Evolutionary conservation across 2,888 invertebrate species (phyloP), one percentile per base, ranked within the genome.

Genomic region (Lomographa bimaculata): DNA sequence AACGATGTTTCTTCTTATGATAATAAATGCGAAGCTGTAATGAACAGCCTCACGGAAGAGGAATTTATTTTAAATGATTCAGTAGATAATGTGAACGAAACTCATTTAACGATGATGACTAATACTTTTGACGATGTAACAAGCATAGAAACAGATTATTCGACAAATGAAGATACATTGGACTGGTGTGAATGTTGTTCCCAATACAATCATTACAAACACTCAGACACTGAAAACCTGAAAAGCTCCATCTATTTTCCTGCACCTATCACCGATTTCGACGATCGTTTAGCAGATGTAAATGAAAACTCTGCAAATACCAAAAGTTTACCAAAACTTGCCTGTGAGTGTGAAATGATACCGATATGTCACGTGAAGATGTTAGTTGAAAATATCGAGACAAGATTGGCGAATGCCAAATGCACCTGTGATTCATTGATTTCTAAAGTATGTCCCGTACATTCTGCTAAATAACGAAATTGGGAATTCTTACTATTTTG

Each of bases 351-450:
- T 57, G 63, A 72, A 45, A 68, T 70, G 63, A 78, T 87, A 7
- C 87, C 87, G 14, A 59, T 86, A 40, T 87, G 87, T 71, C 85
- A 85, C 39, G 80, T 87, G 0, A 87, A 86, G 69, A 76, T 85
- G 83, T 70, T 87, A 28, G 72, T 87, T 2, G 69, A 83, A 37
- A 75, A 75, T 60, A 83, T 87, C 51, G 84, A 84, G 57, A 67
- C 64, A 28, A 84, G 73, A 50, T 52, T 87, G 28, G 55, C 64
- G 2, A 49, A 71, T 36, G 68, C 69, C 10, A 74, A 76, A 43
- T 86, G 86, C 48, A 83, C 76, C 2, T 86, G 86, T 62, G 83
- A 87, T 51, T 71, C 80, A 6, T 53, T 84, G 44, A 60, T 54
- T 42, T 50, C 74, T 3, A 69, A 73, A 59, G 72, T 78, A 9